phyloP scores from a whole-genome alignment of 2,888 invertebrate species.

The Mesopsocus fuscifrons region DNA sequence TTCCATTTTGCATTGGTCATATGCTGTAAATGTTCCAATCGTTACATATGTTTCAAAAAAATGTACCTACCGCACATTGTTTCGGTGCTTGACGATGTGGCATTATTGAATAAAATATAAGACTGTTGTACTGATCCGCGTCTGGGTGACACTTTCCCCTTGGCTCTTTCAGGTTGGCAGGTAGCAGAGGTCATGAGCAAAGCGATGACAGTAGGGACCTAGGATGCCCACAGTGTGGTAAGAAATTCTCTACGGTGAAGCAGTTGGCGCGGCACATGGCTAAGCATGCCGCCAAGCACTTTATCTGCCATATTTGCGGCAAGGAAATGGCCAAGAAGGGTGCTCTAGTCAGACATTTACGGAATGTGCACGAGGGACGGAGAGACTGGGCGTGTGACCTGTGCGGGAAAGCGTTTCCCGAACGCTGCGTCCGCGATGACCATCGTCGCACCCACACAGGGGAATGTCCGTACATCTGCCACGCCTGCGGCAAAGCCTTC shows the following conservation, averaged over 20 bases:
- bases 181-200: no score
- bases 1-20: no score
- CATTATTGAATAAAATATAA: no score
- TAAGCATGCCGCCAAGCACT: conserved; percentile 16
- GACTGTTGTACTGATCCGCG: no score
- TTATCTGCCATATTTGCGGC: conserved; percentile 28
- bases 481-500: conserved; percentile 28
- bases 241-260: not conserved
- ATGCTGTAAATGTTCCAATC: no score
- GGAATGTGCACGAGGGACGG: conserved; percentile 27
- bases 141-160: not conserved
- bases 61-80: no score
- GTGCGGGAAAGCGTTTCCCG: conserved; percentile 30
- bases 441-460: conserved; percentile 25
- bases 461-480: conserved; percentile 25
- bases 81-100: no score
- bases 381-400: conserved; percentile 30
- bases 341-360: conserved; percentile 32
- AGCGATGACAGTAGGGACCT: not conserved
- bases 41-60: no score
- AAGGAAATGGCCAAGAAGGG: conserved; percentile 21
- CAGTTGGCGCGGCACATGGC: not conserved
- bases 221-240: conserved; percentile 11
- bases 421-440: conserved; percentile 27
- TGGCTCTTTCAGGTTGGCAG: not conserved